Evolutionary conservation across 2,797 vertebrate genomes (phyloP).

Genomic region (Phoebastria nigripes): DNA sequence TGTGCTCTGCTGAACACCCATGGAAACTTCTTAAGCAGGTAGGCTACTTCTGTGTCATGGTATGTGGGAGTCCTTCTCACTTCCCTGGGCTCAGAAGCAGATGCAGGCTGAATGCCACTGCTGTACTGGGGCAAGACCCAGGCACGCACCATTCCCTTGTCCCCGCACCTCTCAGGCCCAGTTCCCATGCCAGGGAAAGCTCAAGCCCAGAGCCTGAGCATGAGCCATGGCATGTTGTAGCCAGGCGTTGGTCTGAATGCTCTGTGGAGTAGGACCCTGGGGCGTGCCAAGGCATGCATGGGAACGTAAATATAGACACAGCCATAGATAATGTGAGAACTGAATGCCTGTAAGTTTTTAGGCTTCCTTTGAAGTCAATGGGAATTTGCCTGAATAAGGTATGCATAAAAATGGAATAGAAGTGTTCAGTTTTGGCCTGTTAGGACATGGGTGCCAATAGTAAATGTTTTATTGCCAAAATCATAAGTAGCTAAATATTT

Average conservation of each 20-base stretch:
- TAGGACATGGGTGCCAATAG: slow-evolving; percentile 7
- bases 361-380: slow-evolving; percentile 43
- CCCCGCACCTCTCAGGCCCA: background rate
- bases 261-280: background rate
- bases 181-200: background rate
- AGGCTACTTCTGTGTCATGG: background rate
- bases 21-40: background rate
- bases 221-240: background rate
- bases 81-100: background rate
- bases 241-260: background rate
- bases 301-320: background rate
- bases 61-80: background rate
- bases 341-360: background rate
- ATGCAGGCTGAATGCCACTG: background rate
- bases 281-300: background rate
- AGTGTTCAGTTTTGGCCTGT: slow-evolving; percentile 16
- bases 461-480: background rate
- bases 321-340: slow-evolving; percentile 21
- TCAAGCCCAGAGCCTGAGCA: background rate
- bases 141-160: background rate
- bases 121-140: background rate
- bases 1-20: background rate
- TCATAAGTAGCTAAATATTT: background rate
- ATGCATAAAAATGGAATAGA: background rate
- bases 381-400: background rate